These are phyloP conservation scores for Macrostomum lignano DNA, from an alignment of 1,140 invertebrate species.

Conservation along the genomic window DNA sequence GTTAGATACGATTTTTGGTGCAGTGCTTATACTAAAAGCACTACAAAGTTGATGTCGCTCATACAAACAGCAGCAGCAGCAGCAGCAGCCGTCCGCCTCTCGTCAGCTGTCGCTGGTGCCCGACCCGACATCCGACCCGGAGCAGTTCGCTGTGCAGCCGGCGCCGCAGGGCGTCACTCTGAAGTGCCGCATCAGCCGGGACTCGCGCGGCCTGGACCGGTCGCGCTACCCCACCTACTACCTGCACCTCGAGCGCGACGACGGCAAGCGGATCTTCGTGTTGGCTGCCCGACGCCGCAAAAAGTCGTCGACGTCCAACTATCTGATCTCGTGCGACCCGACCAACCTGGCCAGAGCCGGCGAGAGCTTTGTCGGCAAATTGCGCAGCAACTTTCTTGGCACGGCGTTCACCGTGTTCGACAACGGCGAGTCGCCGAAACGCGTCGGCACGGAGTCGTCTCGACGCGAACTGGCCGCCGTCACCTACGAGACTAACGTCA, in stretches of 20 bases:
- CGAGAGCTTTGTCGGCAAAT: conserved; percentile 67
- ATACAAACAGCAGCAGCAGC: too few relatives aligned
- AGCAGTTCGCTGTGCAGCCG: too few relatives aligned
- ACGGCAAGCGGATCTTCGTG: conserved; percentile 79
- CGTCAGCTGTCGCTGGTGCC: too few relatives aligned
- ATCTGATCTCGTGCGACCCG: conserved; percentile 86
- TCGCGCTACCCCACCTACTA: conserved; percentile 93
- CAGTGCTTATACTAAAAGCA: too few relatives aligned
- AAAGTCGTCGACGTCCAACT: conserved; percentile 88
- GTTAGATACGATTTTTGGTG: too few relatives aligned
- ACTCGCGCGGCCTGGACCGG: conserved; percentile 83
- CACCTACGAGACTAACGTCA: conserved; percentile 92
- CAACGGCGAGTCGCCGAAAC: conserved; percentile 52
- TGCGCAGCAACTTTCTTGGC: conserved; percentile 71
- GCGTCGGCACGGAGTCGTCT: conserved; percentile 27
- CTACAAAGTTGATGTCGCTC: too few relatives aligned
- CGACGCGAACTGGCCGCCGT: conserved; percentile 64
- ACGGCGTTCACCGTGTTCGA: conserved; percentile 88
- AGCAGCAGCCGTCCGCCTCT: too few relatives aligned
- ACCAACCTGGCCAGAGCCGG: conserved; percentile 73
- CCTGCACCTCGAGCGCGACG: conserved; percentile 72
- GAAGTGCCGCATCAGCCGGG: conserved; percentile 80
- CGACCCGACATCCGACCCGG: too few relatives aligned
- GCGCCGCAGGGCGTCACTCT: too few relatives aligned
- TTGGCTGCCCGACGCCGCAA: conserved; percentile 81